These are phyloP conservation scores for Ibycter americanus DNA, from an alignment of 2,797 vertebrate species.

Conservation along the genomic window DNA sequence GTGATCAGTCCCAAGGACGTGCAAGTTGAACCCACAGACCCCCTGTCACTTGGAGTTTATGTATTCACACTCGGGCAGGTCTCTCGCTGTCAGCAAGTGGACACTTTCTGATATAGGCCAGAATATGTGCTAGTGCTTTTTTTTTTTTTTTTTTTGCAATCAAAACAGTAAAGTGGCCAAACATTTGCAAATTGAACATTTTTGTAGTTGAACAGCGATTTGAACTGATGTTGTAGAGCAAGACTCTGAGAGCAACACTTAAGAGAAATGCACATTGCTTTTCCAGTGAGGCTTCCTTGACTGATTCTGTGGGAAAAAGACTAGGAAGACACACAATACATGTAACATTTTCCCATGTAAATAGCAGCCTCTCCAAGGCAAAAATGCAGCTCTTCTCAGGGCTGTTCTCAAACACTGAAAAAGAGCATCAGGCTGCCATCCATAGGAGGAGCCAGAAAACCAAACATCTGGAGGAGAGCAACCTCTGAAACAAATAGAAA, in stretches of 20 bases:
- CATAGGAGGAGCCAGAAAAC: slow-evolving; percentile 26
- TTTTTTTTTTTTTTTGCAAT: background rate
- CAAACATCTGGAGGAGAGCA: background rate
- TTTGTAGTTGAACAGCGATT: background rate
- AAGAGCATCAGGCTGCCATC: background rate
- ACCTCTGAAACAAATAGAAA: background rate
- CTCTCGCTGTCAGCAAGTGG: background rate
- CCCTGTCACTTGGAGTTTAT: background rate
- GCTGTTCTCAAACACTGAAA: background rate
- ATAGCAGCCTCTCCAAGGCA: background rate
- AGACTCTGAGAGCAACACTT: background rate
- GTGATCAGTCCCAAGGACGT: fast-evolving
- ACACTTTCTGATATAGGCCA: background rate
- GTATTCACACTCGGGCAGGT: background rate
- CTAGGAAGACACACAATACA: background rate
- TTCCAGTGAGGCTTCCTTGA: background rate
- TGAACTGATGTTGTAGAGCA: background rate
- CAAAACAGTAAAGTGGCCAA: background rate
- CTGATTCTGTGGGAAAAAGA: background rate
- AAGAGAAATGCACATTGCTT: background rate
- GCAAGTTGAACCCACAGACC: background rate
- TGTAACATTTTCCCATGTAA: background rate
- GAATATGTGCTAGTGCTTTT: background rate
- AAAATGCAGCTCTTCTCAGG: background rate
- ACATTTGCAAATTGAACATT: background rate